Evolutionary conservation across 1,140 invertebrate species (phyloP).

Genomic region (Neodiprion fabricii): DNA sequence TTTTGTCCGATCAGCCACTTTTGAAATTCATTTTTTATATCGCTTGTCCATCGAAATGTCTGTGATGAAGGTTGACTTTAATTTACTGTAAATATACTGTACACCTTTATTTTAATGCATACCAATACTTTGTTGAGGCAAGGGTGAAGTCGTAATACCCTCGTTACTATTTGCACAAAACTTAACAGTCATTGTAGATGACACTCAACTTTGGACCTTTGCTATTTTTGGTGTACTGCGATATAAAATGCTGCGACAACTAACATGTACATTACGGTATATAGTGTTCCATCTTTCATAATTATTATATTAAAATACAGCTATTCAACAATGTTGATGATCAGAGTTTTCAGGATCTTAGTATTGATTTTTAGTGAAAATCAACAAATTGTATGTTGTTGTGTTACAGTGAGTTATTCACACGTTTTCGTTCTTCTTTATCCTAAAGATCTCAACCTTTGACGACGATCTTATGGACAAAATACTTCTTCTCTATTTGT

Average conservation of each 20-base stretch:
- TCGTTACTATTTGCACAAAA: neutral
- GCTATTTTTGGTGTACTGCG: constrained; percentile 52
- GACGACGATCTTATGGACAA: neutral
- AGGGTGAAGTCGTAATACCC: neutral
- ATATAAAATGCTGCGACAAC: constrained; percentile 59
- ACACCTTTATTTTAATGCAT: neutral
- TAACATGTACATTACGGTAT: constrained; percentile 58
- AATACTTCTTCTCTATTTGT: neutral
- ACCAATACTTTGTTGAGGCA: neutral
- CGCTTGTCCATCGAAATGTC: neutral
- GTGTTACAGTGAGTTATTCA: neutral
- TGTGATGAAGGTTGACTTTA: neutral
- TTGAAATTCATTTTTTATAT: neutral
- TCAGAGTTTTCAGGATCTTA: constrained; percentile 7
- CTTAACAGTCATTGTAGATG: constrained; percentile 37
- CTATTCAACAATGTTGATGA: constrained; percentile 35
- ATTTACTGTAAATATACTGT: neutral
- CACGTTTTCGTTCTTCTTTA: neutral
- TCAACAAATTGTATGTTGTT: neutral
- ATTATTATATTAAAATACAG: constrained; percentile 49
- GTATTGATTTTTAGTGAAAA: neutral
- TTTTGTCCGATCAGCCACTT: neutral
- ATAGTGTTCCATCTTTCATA: constrained; percentile 52
- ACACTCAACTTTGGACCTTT: constrained; percentile 44
- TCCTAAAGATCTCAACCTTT: neutral